Evolutionary conservation across 2,888 invertebrate species (phyloP).

Genomic region (Stenolophus ochropezus): DNA sequence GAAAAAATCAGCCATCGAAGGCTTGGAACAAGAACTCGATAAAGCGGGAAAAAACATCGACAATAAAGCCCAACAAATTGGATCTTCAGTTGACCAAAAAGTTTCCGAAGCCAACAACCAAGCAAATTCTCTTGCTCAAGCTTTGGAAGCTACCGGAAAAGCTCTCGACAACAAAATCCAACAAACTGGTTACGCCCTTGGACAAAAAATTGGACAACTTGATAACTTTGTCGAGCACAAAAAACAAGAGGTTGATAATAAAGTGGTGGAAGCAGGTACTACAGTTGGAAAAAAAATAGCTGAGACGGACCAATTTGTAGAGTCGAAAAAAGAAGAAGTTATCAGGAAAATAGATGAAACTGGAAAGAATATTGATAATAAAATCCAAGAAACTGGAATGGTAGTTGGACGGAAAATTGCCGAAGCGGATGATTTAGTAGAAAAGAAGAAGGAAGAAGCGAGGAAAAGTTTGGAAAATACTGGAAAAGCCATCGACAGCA

Average conservation of each 20-base stretch:
- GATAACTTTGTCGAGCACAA: conserved; percentile 62
- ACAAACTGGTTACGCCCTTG: conserved; percentile 63
- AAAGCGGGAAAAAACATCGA: conserved; percentile 67
- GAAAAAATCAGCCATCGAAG: conserved; percentile 70
- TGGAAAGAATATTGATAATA: conserved; percentile 70
- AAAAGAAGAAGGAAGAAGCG: conserved; percentile 62
- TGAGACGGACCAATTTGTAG: conserved; percentile 61
- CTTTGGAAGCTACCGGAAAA: conserved; percentile 66
- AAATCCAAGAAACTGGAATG: conserved; percentile 65
- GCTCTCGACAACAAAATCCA: conserved; percentile 69
- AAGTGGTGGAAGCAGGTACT: conserved; percentile 63
- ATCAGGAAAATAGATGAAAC: conserved; percentile 60
- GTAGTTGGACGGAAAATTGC: conserved; percentile 63
- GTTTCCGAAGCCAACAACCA: conserved; percentile 61
- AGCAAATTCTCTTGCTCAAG: conserved; percentile 54
- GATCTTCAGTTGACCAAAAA: conserved; percentile 63
- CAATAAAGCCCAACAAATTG: conserved; percentile 66
- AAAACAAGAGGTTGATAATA: conserved; percentile 62
- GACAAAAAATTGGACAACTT: conserved; percentile 62
- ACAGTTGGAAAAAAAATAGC: conserved; percentile 63
- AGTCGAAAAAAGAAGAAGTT: conserved; percentile 61
- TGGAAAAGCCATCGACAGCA: conserved; percentile 63
- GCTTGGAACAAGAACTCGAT: conserved; percentile 69
- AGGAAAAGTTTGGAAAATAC: conserved; percentile 61
- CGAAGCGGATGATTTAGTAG: conserved; percentile 61